Conservation (phyloP, 2,888 invertebrate species). For the Apodemia hepburni region DNA sequence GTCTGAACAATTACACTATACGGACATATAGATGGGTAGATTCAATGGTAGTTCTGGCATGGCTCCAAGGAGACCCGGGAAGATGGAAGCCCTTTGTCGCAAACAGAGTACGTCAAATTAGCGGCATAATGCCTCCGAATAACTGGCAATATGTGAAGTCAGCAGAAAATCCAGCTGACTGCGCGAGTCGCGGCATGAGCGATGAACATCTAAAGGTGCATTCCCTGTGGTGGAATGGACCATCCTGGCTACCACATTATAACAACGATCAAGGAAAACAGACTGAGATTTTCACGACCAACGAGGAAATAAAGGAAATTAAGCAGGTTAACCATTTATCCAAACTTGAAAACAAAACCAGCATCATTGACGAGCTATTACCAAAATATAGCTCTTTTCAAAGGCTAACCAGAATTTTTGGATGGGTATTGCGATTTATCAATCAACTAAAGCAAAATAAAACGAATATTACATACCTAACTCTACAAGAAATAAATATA, state of each 20-base stretch:
- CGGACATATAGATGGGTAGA: neutral
- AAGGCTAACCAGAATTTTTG: neutral
- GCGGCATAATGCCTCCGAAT: neutral
- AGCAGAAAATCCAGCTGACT: neutral
- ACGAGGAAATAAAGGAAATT: neutral
- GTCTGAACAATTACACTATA: neutral
- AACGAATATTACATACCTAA: neutral
- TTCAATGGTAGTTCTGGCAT: neutral
- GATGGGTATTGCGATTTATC: neutral
- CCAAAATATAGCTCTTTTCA: neutral
- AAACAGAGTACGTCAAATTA: no score
- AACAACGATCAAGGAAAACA: neutral
- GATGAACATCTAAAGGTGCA: neutral
- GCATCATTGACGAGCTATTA: neutral
- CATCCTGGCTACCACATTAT: neutral
- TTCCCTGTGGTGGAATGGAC: neutral
- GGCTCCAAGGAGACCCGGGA: constrained; percentile 1
- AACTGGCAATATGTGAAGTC: neutral
- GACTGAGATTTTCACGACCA: neutral
- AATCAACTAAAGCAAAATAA: neutral
- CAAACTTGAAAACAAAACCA: neutral
- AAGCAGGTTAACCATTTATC: neutral
- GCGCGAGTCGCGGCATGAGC: neutral
- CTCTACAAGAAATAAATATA: neutral
- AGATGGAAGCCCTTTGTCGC: neutral